These are phyloP conservation scores for Drosophila busckii DNA, from an alignment of 1,140 invertebrate genomes.

Conservation along the genomic window DNA sequence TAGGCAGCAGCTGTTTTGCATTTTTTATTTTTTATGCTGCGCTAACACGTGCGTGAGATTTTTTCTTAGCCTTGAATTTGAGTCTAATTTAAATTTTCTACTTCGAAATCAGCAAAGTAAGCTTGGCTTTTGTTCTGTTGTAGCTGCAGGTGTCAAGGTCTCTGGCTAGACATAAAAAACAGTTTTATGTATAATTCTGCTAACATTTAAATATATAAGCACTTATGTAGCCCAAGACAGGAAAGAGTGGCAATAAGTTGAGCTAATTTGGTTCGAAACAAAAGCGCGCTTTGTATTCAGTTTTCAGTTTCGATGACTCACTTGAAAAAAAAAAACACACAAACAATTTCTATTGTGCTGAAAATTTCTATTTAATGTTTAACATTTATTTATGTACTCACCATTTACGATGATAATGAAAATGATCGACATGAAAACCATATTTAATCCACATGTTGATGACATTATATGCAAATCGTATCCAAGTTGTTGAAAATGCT, in stretches of 20 bases:
- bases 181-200: slow-evolving; percentile 12
- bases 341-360: background rate
- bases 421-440: slow-evolving; percentile 78
- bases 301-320: too few species aligned
- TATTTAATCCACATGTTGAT: slow-evolving; percentile 78
- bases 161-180: slow-evolving; percentile 18
- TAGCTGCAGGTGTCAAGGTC: slow-evolving; percentile 27
- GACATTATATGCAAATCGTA: slow-evolving; percentile 72
- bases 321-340: too few species aligned
- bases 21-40: too few species aligned
- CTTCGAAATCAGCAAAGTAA: too few species aligned
- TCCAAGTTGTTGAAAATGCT: slow-evolving; percentile 51
- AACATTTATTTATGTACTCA: slow-evolving; percentile 26
- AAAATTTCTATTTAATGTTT: background rate
- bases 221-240: too few species aligned
- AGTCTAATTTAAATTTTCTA: too few species aligned
- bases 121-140: slow-evolving; percentile 12
- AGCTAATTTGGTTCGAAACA: too few species aligned
- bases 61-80: too few species aligned
- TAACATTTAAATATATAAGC: background rate
- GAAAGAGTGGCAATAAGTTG: too few species aligned
- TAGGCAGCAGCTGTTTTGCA: too few species aligned
- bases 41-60: too few species aligned
- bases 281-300: too few species aligned
- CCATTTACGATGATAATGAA: slow-evolving; percentile 79